Conservation (phyloP, 1,140 invertebrate species). For the Danaus plexippus region DNA sequence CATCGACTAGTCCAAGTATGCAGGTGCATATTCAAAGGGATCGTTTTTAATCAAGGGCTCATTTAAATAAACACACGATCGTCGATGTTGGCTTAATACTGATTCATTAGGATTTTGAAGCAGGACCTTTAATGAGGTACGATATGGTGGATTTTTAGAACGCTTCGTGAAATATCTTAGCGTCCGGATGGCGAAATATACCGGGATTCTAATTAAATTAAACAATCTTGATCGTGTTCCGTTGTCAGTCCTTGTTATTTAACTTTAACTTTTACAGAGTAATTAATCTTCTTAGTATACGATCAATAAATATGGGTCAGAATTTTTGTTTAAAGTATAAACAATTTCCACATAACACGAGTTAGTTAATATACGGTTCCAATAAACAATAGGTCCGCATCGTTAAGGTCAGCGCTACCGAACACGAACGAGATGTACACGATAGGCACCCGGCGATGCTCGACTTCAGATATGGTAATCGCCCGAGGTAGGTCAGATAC, state of each 20-base stretch:
- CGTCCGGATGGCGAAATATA: too few species aligned
- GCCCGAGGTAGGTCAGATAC: conserved; percentile 26
- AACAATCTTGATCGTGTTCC: too few species aligned
- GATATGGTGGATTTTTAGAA: too few species aligned
- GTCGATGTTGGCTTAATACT: conserved; percentile 30
- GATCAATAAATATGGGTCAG: too few species aligned
- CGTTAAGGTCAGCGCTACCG: conserved; percentile 20
- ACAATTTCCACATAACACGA: too few species aligned
- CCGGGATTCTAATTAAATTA: too few species aligned
- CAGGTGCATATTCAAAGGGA: conserved; percentile 23
- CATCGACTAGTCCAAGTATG: conserved; percentile 14
- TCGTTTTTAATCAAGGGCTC: conserved; percentile 39
- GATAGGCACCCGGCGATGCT: conserved; percentile 41
- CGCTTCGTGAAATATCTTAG: too few species aligned
- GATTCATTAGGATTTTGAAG: conserved; percentile 38
- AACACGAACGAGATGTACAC: conserved; percentile 37
- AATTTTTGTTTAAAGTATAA: too few species aligned
- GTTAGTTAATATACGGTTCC: not conserved
- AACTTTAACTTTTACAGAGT: too few species aligned
- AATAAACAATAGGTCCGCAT: conserved; percentile 21
- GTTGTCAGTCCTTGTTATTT: too few species aligned
- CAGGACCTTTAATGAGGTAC: conserved; percentile 10
- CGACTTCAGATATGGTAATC: conserved; percentile 48
- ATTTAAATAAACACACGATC: conserved; percentile 43
- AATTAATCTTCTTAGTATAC: too few species aligned